A percentile compares a stretch with the other conserved stretches of the same genome.
These are phyloP conservation scores for Anthoscopus minutus DNA, from an alignment of 2,113 vertebrate species.

Conservation along the genomic window DNA sequence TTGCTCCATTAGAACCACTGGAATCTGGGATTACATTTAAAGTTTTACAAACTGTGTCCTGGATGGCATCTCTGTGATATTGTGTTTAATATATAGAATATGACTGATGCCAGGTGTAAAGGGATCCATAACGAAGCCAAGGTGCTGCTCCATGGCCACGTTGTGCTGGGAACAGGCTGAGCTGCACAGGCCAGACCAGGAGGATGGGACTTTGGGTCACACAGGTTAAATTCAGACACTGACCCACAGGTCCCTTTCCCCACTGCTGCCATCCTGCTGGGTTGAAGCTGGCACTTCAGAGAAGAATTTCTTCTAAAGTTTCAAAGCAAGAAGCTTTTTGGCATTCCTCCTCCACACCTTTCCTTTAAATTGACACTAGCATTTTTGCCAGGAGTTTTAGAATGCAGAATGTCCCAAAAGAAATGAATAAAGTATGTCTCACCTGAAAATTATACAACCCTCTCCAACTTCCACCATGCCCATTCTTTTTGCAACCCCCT, in stretches of 20 bases:
- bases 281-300: background rate
- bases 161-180: background rate
- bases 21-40: background rate
- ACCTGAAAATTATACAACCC: background rate
- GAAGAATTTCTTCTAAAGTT: background rate
- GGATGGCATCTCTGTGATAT: background rate
- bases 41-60: background rate
- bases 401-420: background rate
- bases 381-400: background rate
- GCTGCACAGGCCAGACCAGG: background rate
- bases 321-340: background rate
- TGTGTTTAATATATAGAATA: background rate
- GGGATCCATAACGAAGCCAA: fast-evolving
- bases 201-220: fast-evolving
- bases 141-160: fast-evolving
- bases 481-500: background rate
- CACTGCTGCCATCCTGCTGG: background rate
- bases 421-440: background rate
- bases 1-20: background rate
- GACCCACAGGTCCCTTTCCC: background rate
- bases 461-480: background rate
- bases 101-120: background rate
- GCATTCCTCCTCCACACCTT: background rate
- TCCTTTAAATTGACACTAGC: background rate
- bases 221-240: background rate